phyloP scores from a whole-genome alignment of 2,113 vertebrate genomes.

The Isurus oxyrinchus region DNA sequence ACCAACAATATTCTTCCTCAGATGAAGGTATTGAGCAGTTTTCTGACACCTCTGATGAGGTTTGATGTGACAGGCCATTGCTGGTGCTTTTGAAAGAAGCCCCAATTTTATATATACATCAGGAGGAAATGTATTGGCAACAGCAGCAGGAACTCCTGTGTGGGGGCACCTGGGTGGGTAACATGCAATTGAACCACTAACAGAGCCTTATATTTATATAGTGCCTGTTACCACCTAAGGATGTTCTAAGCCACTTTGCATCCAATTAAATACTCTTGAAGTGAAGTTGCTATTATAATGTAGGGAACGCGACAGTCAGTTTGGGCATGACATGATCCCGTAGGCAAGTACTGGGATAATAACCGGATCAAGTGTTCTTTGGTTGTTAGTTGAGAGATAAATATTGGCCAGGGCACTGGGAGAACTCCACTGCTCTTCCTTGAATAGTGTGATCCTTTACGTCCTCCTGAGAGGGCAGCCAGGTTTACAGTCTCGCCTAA shows the following conservation, averaged over 20 bases:
- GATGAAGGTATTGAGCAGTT: neutral
- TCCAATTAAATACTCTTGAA: neutral
- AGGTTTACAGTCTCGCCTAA: neutral
- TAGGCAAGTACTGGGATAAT: neutral
- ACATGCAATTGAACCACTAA: neutral
- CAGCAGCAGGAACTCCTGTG: neutral
- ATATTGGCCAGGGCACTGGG: neutral
- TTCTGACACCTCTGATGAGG: neutral
- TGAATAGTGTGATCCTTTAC: neutral
- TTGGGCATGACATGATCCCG: neutral
- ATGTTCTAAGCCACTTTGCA: neutral
- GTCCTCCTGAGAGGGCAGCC: neutral
- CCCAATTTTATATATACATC: neutral
- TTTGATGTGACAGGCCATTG: slow-evolving; percentile 4
- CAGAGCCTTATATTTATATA: neutral
- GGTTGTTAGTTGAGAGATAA: neutral
- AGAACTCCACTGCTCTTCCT: neutral
- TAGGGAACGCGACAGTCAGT: neutral
- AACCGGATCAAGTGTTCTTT: neutral
- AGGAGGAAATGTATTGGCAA: neutral
- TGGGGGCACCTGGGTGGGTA: neutral
- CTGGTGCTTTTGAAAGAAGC: neutral
- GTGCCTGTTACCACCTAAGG: neutral
- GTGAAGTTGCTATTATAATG: neutral
- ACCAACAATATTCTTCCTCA: neutral